These are phyloP conservation scores for Onychorhynchus coronatus DNA, from an alignment of 2,113 vertebrate genomes.

Conservation along the genomic window DNA sequence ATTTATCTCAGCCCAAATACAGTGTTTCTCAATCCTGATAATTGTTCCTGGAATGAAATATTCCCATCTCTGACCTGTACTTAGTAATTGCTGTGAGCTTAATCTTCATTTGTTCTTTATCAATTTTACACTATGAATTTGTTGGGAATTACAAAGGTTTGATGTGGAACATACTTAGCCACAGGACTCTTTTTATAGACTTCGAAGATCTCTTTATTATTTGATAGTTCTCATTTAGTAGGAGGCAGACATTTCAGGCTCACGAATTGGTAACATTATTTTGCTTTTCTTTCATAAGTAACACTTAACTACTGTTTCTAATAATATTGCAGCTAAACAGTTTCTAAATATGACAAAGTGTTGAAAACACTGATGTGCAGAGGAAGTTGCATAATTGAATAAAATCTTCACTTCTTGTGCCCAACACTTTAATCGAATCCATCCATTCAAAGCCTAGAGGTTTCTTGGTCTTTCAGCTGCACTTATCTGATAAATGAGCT, in stretches of 20 bases:
- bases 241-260: slow-evolving; percentile 40
- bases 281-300: slow-evolving; percentile 54
- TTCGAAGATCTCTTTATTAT: slow-evolving; percentile 16
- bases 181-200: not conserved
- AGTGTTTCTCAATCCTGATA: not conserved
- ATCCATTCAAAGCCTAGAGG: slow-evolving; percentile 50
- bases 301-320: slow-evolving; percentile 63
- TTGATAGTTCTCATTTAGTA: slow-evolving; percentile 15
- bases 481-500: slow-evolving; percentile 23
- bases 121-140: not conserved
- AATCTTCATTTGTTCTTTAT: not conserved
- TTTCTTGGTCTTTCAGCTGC: slow-evolving; percentile 40
- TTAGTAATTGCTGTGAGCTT: not conserved
- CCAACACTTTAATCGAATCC: slow-evolving; percentile 54
- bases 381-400: slow-evolving; percentile 59
- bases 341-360: slow-evolving; percentile 60
- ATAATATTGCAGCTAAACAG: slow-evolving; percentile 61
- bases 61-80: not conserved
- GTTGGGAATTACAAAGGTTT: not conserved
- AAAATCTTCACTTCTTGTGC: slow-evolving; percentile 44
- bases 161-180: not conserved
- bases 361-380: slow-evolving; percentile 47
- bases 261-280: slow-evolving; percentile 52
- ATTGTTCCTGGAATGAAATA: not conserved
- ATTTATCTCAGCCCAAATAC: not conserved